A percentile compares a stretch with the other conserved stretches of the same genome.
Conservation (phyloP, 64 coral and sea anemone genomes). For the Porites australiensis region DNA sequence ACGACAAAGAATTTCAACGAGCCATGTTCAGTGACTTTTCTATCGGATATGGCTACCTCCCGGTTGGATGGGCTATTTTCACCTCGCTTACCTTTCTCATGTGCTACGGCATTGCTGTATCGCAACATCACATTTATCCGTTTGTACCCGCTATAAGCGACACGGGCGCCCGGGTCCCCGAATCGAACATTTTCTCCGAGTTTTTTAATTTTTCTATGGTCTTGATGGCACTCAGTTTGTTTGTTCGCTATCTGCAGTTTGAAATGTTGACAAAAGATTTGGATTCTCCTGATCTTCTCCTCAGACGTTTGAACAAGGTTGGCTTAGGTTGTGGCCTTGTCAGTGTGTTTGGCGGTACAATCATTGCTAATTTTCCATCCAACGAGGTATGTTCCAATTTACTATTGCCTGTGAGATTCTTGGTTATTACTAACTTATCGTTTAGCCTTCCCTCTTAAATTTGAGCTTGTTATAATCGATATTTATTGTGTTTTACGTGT, state of each 20-base stretch:
- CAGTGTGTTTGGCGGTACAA: constrained; percentile 78
- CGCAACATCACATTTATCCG: constrained; percentile 82
- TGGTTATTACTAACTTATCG: too few relatives aligned
- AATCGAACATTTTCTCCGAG: constrained; percentile 92
- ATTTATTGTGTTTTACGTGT: background rate
- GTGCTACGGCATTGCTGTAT: constrained; percentile 85
- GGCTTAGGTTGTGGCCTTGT: constrained; percentile 76
- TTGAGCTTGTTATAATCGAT: background rate
- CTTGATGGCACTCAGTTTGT: constrained; percentile 73
- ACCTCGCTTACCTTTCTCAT: constrained; percentile 86
- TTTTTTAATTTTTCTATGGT: constrained; percentile 89
- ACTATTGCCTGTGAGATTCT: background rate
- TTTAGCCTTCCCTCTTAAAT: background rate
- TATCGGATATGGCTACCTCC: constrained; percentile 83
- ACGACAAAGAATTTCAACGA: constrained; percentile 20
- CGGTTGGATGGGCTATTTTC: constrained; percentile 83
- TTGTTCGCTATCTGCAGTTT: constrained; percentile 88
- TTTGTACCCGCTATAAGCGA: constrained; percentile 93
- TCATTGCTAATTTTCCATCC: constrained; percentile 94
- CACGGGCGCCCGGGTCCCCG: constrained; percentile 87
- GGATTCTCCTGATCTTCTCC: constrained; percentile 67
- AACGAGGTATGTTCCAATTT: constrained; percentile 74
- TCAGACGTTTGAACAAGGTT: constrained; percentile 82
- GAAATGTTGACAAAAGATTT: constrained; percentile 66
- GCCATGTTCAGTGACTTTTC: constrained; percentile 66